These are phyloP conservation scores for Autographa gamma DNA, from an alignment of 2,888 invertebrate genomes.

Conservation along the genomic window DNA sequence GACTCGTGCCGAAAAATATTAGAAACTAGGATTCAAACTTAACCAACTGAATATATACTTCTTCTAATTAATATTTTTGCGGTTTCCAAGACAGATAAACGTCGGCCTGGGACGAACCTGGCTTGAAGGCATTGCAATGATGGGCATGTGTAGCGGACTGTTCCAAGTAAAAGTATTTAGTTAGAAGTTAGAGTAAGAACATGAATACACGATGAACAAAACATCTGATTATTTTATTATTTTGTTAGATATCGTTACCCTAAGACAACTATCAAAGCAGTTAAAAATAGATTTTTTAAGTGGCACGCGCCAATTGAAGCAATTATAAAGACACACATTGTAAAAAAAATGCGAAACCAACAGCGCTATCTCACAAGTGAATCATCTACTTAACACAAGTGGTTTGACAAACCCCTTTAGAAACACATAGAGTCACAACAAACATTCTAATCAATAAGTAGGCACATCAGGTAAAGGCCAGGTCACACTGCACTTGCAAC, in stretches of 20 bases:
- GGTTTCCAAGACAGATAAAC: no score
- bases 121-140: no score
- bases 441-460: neutral
- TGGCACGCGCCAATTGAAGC: neutral
- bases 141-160: no score
- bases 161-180: no score
- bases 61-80: no score
- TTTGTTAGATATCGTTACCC: neutral
- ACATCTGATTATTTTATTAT: neutral
- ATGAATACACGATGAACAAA: neutral
- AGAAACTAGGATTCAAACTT: no score
- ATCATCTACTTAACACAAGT: neutral
- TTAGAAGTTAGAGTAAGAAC: no score
- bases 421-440: neutral
- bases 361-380: neutral
- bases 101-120: no score
- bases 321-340: neutral
- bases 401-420: neutral
- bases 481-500: neutral
- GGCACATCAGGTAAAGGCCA: neutral
- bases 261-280: neutral
- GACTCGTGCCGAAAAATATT: no score
- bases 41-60: no score
- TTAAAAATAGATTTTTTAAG: neutral
- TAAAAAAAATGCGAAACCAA: neutral